Percentiles rank a stretch among this genome's conserved stretches.
Evolutionary conservation across 64 coral and sea anemone species (phyloP).

Genomic region (Acropora yongei): DNA sequence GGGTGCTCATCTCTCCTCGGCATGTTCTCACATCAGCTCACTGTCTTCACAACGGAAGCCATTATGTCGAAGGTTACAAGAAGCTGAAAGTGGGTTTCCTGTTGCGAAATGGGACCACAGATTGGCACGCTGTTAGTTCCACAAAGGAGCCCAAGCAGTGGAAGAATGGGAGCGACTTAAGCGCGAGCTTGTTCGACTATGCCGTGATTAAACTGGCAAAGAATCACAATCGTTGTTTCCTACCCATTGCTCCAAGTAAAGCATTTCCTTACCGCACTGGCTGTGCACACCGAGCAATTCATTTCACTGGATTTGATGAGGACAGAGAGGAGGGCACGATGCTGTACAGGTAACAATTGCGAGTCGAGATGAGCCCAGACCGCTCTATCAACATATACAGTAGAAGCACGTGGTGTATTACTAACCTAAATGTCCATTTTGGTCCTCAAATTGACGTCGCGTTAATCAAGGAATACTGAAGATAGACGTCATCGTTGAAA

Average conservation of each 20-base stretch:
- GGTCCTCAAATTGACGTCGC: no score
- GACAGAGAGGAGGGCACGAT: constrained; percentile 87
- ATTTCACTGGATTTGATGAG: constrained; percentile 98
- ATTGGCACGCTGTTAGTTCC: constrained; percentile 57
- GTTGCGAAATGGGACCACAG: constrained; percentile 48
- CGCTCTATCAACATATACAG: no score
- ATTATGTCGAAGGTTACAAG: constrained; percentile 81
- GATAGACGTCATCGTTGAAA: no score
- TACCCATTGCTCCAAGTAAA: constrained; percentile 78
- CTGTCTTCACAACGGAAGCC: constrained; percentile 83
- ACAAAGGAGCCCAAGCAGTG: constrained; percentile 75
- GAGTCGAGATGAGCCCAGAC: no score
- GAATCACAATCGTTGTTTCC: constrained; percentile 67
- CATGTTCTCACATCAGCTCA: constrained; percentile 94
- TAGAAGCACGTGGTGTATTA: no score
- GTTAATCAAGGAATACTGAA: no score
- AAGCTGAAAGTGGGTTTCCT: constrained; percentile 78
- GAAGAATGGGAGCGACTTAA: constrained; percentile 70
- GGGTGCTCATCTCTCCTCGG: constrained; percentile 70
- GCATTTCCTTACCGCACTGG: constrained; percentile 9
- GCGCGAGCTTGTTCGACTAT: constrained; percentile 89
- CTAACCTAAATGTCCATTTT: no score
- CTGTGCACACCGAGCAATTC: constrained; percentile 63
- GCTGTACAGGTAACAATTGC: constrained; percentile 77
- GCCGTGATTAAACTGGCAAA: constrained; percentile 65